phyloP scores from a whole-genome alignment of 2,888 invertebrate genomes.

The Eupithecia insigniata region DNA sequence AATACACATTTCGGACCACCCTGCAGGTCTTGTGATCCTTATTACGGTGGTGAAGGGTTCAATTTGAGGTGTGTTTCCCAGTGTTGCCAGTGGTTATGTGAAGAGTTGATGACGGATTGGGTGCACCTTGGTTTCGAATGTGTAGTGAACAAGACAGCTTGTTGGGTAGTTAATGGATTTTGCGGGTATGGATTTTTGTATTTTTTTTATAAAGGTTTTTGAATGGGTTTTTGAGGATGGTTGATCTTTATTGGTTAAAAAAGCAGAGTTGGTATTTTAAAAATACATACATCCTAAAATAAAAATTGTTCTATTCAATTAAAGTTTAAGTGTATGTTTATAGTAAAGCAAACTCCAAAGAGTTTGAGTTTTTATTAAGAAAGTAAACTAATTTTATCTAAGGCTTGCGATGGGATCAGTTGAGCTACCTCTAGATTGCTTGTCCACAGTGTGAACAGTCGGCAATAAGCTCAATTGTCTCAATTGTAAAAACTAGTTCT shows the following conservation, averaged over 20 bases:
- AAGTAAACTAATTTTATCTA: too few relatives aligned
- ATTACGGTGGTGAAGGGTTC: slow-evolving; percentile 13
- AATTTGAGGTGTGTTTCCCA: slow-evolving; percentile 12
- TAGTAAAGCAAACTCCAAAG: too few relatives aligned
- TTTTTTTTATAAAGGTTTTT: slow-evolving; percentile 38
- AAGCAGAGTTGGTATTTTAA: neutral
- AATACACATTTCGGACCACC: slow-evolving; percentile 22
- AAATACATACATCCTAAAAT: neutral
- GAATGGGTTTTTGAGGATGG: slow-evolving; percentile 31
- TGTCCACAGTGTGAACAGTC: too few relatives aligned
- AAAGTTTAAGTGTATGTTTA: too few relatives aligned
- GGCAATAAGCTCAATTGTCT: too few relatives aligned
- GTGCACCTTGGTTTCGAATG: slow-evolving; percentile 51
- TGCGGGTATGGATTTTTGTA: slow-evolving; percentile 51
- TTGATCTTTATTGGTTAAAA: neutral
- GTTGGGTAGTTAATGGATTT: slow-evolving; percentile 64
- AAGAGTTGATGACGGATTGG: slow-evolving; percentile 68
- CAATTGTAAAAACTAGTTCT: too few relatives aligned
- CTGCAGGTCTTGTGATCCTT: slow-evolving; percentile 19
- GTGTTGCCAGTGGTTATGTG: neutral
- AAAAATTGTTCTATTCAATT: neutral
- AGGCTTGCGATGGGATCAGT: too few relatives aligned
- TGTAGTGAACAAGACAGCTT: slow-evolving; percentile 55
- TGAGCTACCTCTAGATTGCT: too few relatives aligned
- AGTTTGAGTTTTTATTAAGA: too few relatives aligned